Evolutionary conservation across 2,888 invertebrate genomes (phyloP), one percentile per base, ranked within the genome.

Genomic region (Catocala sponsa): DNA sequence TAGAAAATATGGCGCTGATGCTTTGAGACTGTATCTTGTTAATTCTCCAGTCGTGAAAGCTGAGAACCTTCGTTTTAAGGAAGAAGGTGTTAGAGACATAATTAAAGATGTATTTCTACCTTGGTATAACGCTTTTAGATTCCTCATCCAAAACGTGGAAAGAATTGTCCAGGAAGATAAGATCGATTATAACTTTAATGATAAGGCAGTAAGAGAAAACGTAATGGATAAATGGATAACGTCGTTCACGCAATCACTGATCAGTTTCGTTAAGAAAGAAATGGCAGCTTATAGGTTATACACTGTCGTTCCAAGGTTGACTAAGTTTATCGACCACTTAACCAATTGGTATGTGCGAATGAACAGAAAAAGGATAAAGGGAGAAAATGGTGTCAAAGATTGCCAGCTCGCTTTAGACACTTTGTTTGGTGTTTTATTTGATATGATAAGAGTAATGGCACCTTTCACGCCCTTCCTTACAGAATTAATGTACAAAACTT

Each of bases 321-420:
- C 99, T 0, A 98, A 99, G 86, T 99, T 98, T 89, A 98, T 99
- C 73, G 99, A 99, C 84, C 98, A 99, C 85, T 95, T 99, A 4
- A 99, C 99, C 35, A 99, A 99, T 89, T 99, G 99, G 99, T 99
- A 99, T 88, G 99, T 99, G 38, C 95, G 99, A 69, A 97, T 99
- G 96, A 99, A 99, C 89, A 96, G 99, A 60, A 97, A 97, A 79
- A 95, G 99, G 55, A 96, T 99, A 65, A 99, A 99, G 95, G 99
- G 99, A 46, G 99, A 99, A 83, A 95, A 95, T 70, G 98, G 98
- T 0, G 85, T 95, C 2, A 95, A 96, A 38, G 99, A 99, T 83
- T 98, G 98, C 82, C 95, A 96, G 65, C 95, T 96, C 59, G 98
- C 99, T 0, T 90, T 99, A 59, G 97, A 97, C 74, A 98, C 99